phyloP scores from a whole-genome alignment of 2,797 vertebrate genomes.

The Hybognathus amarus region DNA sequence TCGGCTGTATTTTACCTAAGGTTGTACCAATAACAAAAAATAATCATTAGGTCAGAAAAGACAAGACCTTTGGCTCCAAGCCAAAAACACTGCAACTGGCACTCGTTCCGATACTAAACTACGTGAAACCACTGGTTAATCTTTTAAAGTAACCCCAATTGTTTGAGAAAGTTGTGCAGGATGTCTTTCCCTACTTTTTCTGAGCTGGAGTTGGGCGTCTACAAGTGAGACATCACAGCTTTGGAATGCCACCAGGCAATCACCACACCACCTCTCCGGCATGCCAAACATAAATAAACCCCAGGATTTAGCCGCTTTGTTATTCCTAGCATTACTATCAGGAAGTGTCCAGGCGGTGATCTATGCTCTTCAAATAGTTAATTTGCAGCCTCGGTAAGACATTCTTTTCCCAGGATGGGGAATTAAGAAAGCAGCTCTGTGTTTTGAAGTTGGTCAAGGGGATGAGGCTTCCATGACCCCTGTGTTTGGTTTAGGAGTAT shows the following conservation, averaged over 20 bases:
- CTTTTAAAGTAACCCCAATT: neutral
- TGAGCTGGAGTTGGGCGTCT: conserved; percentile 19
- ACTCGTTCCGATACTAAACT: neutral
- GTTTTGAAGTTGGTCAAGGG: conserved; percentile 60
- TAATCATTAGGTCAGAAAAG: neutral
- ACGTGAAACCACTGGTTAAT: neutral
- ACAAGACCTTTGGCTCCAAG: neutral
- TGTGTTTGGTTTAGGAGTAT: conserved; percentile 56
- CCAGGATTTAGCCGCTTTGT: conserved; percentile 52
- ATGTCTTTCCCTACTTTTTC: neutral
- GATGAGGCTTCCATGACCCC: conserved; percentile 48
- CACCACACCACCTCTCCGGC: conserved; percentile 53
- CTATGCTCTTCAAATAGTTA: conserved; percentile 58
- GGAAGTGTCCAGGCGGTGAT: conserved; percentile 62
- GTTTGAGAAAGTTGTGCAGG: conserved; percentile 8
- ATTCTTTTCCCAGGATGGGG: conserved; percentile 58
- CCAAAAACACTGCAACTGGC: neutral
- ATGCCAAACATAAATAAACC: conserved; percentile 58
- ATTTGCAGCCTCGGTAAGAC: conserved; percentile 56
- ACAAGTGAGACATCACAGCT: conserved; percentile 54
- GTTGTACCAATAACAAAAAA: conserved; percentile 50
- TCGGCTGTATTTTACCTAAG: conserved; percentile 22
- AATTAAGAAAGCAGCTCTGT: conserved; percentile 56
- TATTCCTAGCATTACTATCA: conserved; percentile 63
- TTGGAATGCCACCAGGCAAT: conserved; percentile 54